Evolutionary conservation across 2,797 vertebrate species (phyloP).

Genomic region (Gouania willdenowi): DNA sequence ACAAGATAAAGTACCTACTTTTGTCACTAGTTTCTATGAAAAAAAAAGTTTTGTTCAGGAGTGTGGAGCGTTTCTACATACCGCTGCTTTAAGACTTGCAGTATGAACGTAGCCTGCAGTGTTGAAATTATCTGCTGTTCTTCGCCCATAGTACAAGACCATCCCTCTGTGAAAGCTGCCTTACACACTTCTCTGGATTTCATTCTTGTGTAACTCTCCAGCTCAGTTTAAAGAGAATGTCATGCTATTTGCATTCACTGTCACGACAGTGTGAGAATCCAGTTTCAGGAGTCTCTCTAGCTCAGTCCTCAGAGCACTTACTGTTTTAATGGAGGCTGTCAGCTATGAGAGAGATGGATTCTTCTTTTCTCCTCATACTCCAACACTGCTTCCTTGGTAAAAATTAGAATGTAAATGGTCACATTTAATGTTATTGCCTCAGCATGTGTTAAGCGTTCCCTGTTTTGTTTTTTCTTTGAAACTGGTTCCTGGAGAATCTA

Average conservation of each 20-base stretch:
- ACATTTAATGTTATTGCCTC: constrained; percentile 62
- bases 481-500: constrained; percentile 61
- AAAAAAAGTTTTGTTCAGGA: too few species aligned
- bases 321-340: constrained; percentile 71
- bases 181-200: too few species aligned
- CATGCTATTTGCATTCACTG: constrained; percentile 70
- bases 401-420: constrained; percentile 58
- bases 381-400: constrained; percentile 1
- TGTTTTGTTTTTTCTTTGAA: constrained; percentile 29
- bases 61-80: too few species aligned
- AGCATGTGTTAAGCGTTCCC: constrained; percentile 58
- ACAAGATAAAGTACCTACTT: too few species aligned
- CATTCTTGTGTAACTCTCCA: constrained; percentile 37
- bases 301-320: constrained; percentile 38
- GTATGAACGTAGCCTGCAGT: too few species aligned
- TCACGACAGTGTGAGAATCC: constrained; percentile 73
- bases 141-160: too few species aligned
- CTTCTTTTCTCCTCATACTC: not conserved
- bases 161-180: too few species aligned
- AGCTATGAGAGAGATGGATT: constrained; percentile 66
- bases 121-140: too few species aligned
- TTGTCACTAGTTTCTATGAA: too few species aligned
- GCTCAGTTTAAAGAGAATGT: constrained; percentile 41
- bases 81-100: too few species aligned
- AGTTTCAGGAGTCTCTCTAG: constrained; percentile 53